Percentiles rank a stretch among this genome's conserved stretches.
Evolutionary conservation across 2,888 invertebrate species (phyloP).

Genomic region (Sisyra nigra): DNA sequence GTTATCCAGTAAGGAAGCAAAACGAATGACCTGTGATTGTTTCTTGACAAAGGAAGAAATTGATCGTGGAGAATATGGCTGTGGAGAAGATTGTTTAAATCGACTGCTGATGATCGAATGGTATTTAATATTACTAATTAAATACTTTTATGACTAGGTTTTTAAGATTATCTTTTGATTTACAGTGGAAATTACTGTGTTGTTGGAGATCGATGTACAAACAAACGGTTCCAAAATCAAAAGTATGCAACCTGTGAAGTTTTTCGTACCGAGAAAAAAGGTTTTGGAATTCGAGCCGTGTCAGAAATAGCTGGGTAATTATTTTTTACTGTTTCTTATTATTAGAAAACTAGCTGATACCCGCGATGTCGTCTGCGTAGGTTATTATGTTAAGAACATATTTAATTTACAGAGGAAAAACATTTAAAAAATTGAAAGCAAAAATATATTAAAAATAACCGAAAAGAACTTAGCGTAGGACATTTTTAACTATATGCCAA

Average conservation of each 20-base stretch:
- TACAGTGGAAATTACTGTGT: conserved; percentile 79
- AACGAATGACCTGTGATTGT: conserved; percentile 92
- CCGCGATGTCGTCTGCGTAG: too few species aligned
- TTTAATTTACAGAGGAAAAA: too few species aligned
- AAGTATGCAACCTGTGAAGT: conserved; percentile 74
- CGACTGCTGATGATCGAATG: conserved; percentile 97
- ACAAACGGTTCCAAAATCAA: conserved; percentile 81
- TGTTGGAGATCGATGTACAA: conserved; percentile 80
- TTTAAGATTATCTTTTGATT: conserved; percentile 17
- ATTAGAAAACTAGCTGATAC: too few species aligned
- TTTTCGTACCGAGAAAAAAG: conserved; percentile 87
- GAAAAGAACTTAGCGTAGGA: too few species aligned
- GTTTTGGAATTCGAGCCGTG: conserved; percentile 76
- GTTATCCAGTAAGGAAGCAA: conserved; percentile 77
- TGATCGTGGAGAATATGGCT: conserved; percentile 66
- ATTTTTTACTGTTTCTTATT: too few species aligned
- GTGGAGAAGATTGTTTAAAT: conserved; percentile 93
- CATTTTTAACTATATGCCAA: too few species aligned
- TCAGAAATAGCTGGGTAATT: conserved; percentile 56
- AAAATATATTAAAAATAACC: too few species aligned
- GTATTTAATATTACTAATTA: conserved; percentile 26
- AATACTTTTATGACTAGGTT: conserved; percentile 1
- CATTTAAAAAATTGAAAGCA: too few species aligned
- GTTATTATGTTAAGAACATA: too few species aligned
- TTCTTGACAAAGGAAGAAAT: conserved; percentile 80